phyloP scores from a whole-genome alignment of 2,113 vertebrate genomes.

The Otis tarda region DNA sequence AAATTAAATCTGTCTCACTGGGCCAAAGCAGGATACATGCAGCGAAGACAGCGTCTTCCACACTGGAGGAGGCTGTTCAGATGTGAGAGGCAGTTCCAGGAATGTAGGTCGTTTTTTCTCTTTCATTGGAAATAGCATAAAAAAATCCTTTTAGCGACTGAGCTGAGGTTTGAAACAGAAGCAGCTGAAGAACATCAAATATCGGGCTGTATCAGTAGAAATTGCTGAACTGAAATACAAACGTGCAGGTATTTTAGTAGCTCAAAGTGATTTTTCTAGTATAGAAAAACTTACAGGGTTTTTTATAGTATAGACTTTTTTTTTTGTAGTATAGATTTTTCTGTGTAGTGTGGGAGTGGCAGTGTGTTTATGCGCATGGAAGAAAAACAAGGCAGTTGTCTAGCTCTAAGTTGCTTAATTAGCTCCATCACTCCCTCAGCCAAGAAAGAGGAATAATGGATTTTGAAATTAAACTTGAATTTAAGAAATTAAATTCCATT shows the following conservation, averaged over 20 bases:
- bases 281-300: too few relatives aligned
- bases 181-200: neutral
- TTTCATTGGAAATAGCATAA: neutral
- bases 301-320: too few relatives aligned
- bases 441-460: neutral
- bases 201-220: neutral
- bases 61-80: neutral
- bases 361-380: rapidly evolving
- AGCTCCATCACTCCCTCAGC: neutral
- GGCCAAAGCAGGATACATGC: rapidly evolving
- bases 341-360: neutral
- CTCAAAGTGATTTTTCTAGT: neutral
- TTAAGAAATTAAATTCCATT: too few relatives aligned
- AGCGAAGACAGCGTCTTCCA: neutral
- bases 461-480: neutral
- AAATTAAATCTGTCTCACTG: neutral
- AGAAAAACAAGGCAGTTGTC: neutral
- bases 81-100: neutral
- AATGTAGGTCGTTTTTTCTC: neutral
- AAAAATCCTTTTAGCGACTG: neutral
- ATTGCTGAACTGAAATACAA: neutral
- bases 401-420: neutral
- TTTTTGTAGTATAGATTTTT: too few relatives aligned
- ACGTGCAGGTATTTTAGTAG: neutral
- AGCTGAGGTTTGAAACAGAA: slow-evolving; percentile 9